These are phyloP conservation scores for Vanessa cardui DNA, from an alignment of 2,888 invertebrate genomes.

Conservation along the genomic window DNA sequence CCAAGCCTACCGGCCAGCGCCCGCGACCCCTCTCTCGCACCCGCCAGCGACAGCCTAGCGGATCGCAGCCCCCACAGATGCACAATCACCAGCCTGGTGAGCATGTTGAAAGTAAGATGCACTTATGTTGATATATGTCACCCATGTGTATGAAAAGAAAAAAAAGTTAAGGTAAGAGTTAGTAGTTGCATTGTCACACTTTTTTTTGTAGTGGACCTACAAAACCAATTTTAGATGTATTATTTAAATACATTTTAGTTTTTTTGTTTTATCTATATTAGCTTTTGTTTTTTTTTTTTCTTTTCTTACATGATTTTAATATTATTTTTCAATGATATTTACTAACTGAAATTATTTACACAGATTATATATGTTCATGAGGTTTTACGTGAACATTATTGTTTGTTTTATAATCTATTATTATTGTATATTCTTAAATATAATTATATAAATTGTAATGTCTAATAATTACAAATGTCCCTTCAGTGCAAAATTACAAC, in stretches of 20 bases:
- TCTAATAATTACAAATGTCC: background rate
- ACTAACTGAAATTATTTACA: background rate
- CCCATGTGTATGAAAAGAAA: conserved; percentile 4
- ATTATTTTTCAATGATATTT: background rate
- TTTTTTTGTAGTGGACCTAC: too few species aligned
- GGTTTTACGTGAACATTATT: background rate
- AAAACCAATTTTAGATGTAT: too few species aligned
- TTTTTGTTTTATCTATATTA: background rate
- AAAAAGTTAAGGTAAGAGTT: background rate
- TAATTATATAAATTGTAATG: too few species aligned
- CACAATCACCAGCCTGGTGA: conserved; percentile 59
- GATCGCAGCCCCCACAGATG: conserved; percentile 56
- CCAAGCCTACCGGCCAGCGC: conserved; percentile 55
- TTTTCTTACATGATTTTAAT: background rate
- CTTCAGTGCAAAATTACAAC: conserved; percentile 71
- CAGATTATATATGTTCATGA: background rate
- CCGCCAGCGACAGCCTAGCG: conserved; percentile 54
- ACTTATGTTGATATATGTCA: background rate
- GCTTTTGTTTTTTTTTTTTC: background rate
- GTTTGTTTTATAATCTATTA: too few species aligned
- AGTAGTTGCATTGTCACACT: background rate
- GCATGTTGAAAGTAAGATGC: conserved; percentile 37
- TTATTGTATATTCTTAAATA: too few species aligned
- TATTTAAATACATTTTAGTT: background rate
- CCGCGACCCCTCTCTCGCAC: conserved; percentile 53